Evolutionary conservation across 2,113 vertebrate species (phyloP).

Genomic region (Elephas maximus): DNA sequence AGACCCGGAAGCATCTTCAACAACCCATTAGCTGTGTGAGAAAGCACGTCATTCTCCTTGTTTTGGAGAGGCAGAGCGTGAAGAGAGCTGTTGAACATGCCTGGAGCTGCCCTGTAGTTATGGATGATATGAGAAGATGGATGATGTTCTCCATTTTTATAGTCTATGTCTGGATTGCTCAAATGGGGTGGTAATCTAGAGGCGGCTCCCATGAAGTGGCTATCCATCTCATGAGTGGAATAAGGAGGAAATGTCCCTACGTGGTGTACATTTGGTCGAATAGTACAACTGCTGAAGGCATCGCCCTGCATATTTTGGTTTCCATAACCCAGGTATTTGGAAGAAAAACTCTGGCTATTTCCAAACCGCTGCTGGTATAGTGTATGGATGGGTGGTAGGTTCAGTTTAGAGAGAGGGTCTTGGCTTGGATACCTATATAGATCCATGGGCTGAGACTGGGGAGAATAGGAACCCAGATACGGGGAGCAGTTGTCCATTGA

Average conservation of each 20-base stretch:
- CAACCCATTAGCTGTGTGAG: conserved; percentile 88
- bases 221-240: conserved; percentile 87
- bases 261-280: conserved; percentile 89
- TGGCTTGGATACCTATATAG: conserved; percentile 92
- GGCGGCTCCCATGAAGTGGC: conserved; percentile 90
- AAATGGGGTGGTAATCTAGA: conserved; percentile 88
- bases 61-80: conserved; percentile 92
- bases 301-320: conserved; percentile 93
- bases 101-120: conserved; percentile 86
- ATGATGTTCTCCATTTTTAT: conserved; percentile 91
- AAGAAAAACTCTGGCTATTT: conserved; percentile 90
- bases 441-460: conserved; percentile 93
- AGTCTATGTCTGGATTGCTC: conserved; percentile 88
- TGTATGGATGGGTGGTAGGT: conserved; percentile 90
- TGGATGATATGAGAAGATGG: conserved; percentile 89
- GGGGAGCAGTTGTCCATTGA: conserved; percentile 92
- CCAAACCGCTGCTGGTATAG: conserved; percentile 94
- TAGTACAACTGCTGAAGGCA: conserved; percentile 90
- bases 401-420: conserved; percentile 88
- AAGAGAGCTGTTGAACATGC: conserved; percentile 87
- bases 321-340: conserved; percentile 93
- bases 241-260: conserved; percentile 90
- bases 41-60: conserved; percentile 90
- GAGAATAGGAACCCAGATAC: conserved; percentile 89
- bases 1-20: conserved; percentile 91